These are phyloP conservation scores for human (Homo sapiens) DNA, from an alignment of 2,113 vertebrate genomes.

Conservation along the genomic window DNA sequence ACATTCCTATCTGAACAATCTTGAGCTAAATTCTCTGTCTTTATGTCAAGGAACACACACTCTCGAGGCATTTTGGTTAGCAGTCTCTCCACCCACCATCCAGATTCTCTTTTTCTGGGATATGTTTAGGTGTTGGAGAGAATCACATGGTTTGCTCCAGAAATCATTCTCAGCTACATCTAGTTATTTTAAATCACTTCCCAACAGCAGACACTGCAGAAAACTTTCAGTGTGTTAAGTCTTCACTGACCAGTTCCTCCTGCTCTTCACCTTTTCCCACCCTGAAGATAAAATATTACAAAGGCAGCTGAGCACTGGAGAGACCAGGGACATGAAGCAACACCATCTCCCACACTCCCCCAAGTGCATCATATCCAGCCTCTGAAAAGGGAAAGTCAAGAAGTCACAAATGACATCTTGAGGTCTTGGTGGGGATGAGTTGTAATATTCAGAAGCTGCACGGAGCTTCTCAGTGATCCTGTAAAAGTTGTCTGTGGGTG, in stretches of 20 bases:
- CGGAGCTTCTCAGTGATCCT: not conserved
- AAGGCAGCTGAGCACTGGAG: not conserved
- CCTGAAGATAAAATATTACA: not conserved
- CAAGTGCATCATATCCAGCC: not conserved
- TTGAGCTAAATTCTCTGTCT: not conserved
- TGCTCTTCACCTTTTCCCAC: not conserved
- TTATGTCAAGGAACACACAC: conserved; percentile 50
- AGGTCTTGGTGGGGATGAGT: not conserved
- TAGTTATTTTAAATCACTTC: conserved; percentile 48
- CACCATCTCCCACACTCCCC: not conserved
- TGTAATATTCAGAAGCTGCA: not conserved
- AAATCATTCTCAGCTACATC: conserved; percentile 25
- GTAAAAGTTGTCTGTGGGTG: conserved; percentile 26
- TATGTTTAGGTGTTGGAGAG: conserved; percentile 47
- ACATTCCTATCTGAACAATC: conserved; percentile 42
- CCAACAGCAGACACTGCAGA: not conserved
- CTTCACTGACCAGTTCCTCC: not conserved
- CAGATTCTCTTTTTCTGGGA: conserved; percentile 43
- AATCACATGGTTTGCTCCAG: conserved; percentile 9
- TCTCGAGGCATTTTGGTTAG: conserved; percentile 54
- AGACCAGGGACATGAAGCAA: accelerated
- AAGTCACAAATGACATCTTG: not conserved
- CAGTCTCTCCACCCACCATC: conserved; percentile 57
- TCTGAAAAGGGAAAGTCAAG: not conserved
- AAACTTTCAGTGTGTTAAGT: not conserved